phyloP scores from a whole-genome alignment of 2,113 vertebrate genomes.

The Marcusenius ussheri region DNA sequence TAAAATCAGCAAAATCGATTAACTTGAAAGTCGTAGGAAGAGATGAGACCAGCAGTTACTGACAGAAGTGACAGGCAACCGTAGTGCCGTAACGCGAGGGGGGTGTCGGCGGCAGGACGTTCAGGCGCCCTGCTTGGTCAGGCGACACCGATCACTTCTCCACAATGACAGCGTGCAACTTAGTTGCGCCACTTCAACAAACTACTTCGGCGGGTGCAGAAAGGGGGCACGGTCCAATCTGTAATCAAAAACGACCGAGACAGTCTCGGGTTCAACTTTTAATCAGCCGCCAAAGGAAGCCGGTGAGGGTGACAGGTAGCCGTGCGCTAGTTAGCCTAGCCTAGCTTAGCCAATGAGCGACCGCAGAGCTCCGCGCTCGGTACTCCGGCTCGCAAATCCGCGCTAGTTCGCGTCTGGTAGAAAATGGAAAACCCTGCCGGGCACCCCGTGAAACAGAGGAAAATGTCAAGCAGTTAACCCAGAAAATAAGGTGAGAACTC shows the following conservation, averaged over 20 bases:
- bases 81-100: neutral
- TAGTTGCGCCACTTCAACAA: neutral
- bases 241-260: neutral
- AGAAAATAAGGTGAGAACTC: neutral
- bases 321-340: neutral
- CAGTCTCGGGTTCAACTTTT: neutral
- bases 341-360: neutral
- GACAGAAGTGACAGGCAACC: neutral
- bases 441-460: neutral
- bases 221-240: neutral
- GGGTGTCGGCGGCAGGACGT: neutral
- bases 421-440: neutral
- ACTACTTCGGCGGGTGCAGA: neutral
- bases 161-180: neutral
- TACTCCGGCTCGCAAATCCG: neutral
- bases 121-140: neutral
- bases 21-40: neutral
- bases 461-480: neutral
- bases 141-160: neutral
- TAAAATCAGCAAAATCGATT: neutral
- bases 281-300: neutral
- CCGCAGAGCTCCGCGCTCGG: neutral
- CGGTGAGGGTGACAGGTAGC: constrained; percentile 12
- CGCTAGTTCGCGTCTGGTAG: neutral
- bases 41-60: neutral